Conservation (phyloP, 2,888 invertebrate species). For the Neoascia interrupta region DNA sequence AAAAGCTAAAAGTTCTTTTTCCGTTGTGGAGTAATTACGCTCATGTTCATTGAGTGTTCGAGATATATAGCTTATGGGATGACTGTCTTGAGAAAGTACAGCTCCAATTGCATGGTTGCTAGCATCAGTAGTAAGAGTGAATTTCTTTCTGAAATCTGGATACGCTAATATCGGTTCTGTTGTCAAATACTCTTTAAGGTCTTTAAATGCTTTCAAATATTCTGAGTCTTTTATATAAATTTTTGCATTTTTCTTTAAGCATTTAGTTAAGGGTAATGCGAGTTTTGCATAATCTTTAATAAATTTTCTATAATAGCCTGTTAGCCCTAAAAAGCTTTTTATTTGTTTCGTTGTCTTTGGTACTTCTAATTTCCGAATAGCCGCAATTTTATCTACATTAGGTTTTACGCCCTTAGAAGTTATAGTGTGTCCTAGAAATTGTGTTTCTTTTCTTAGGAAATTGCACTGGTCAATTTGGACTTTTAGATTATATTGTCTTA, state of each 20-base stretch:
- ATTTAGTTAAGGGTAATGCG: constrained; percentile 26
- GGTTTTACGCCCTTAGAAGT: too few species aligned
- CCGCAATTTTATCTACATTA: too few species aligned
- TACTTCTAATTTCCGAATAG: constrained; percentile 1
- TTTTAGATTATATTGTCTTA: too few species aligned
- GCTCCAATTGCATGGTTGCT: constrained; percentile 10
- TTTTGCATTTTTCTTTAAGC: constrained; percentile 25
- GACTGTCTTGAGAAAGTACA: too few species aligned
- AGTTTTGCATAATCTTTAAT: constrained; percentile 11
- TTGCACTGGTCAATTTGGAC: too few species aligned
- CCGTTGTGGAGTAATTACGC: constrained; percentile 16
- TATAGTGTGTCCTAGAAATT: not conserved
- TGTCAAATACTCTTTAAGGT: constrained; percentile 6
- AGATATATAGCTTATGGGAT: too few species aligned
- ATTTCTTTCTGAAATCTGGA: constrained; percentile 11
- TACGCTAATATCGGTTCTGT: constrained; percentile 8
- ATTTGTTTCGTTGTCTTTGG: constrained; percentile 32
- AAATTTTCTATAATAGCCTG: constrained; percentile 1
- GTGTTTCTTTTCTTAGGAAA: too few species aligned
- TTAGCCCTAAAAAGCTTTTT: constrained; percentile 11
- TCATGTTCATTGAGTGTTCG: constrained; percentile 15
- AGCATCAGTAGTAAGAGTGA: constrained; percentile 12
- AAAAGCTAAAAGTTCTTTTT: constrained; percentile 22
- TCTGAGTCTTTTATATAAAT: not conserved
- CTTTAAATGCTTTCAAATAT: constrained; percentile 18